A percentile compares a stretch with the other conserved stretches of the same genome.
These are phyloP conservation scores for Scytalopus superciliaris DNA, from an alignment of 2,113 vertebrate genomes.

Conservation along the genomic window DNA sequence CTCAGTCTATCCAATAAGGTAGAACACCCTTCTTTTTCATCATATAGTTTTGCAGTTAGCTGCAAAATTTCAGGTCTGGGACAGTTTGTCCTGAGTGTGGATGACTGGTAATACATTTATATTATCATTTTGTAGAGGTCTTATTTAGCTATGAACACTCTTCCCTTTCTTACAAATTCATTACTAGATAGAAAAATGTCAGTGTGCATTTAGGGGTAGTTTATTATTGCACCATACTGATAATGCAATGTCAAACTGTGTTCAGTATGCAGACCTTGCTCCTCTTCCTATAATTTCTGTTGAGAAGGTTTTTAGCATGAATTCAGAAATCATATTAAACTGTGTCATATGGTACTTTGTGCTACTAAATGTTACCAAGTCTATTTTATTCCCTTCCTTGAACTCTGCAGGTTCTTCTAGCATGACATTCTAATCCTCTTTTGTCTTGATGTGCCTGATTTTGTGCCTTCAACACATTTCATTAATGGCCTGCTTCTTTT, in stretches of 20 bases:
- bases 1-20: background rate
- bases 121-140: background rate
- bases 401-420: background rate
- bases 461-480: background rate
- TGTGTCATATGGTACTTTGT: background rate
- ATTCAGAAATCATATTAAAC: background rate
- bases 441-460: background rate
- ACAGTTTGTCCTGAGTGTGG: background rate
- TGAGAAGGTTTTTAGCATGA: background rate
- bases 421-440: background rate
- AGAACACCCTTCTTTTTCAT: background rate
- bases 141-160: background rate
- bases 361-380: background rate
- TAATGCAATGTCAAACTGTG: background rate
- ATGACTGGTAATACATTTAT: background rate
- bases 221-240: background rate
- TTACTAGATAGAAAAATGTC: background rate
- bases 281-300: background rate
- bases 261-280: background rate
- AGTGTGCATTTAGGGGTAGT: background rate
- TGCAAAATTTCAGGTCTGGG: background rate
- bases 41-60: background rate
- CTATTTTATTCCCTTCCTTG: background rate
- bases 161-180: background rate
- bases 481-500: background rate